These are phyloP conservation scores for Carassius auratus DNA, from an alignment of 2,113 vertebrate species.

Conservation along the genomic window DNA sequence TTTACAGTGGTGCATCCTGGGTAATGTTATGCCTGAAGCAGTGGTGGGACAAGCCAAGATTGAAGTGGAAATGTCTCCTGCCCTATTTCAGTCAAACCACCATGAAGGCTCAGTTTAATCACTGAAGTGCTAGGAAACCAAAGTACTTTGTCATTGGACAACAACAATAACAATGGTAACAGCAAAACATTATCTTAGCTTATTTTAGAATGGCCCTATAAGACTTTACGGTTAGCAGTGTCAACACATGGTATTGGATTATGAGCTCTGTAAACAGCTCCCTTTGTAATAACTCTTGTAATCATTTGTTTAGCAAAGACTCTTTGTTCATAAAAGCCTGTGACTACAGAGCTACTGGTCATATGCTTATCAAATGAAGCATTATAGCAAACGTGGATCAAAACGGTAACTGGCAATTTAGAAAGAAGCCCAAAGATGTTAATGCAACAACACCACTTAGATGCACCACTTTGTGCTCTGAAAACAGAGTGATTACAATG, in stretches of 20 bases:
- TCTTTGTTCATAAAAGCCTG: slow-evolving; percentile 23
- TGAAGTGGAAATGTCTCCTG: slow-evolving; percentile 37
- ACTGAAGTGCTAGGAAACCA: slow-evolving; percentile 23
- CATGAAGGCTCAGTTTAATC: slow-evolving; percentile 33
- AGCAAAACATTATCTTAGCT: slow-evolving; percentile 23
- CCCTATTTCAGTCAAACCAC: slow-evolving; percentile 38
- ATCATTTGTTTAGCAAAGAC: slow-evolving; percentile 25
- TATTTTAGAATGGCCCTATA: slow-evolving; percentile 31
- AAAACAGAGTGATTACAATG: neutral
- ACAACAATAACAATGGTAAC: slow-evolving; percentile 32
- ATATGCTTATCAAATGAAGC: neutral
- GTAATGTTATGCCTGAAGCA: slow-evolving; percentile 25
- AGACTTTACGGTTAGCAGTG: slow-evolving; percentile 22
- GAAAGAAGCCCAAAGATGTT: neutral
- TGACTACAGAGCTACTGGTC: neutral
- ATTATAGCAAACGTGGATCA: neutral
- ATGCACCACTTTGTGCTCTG: neutral
- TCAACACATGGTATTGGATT: slow-evolving; percentile 22
- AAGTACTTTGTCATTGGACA: slow-evolving; percentile 20
- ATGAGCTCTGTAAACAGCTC: slow-evolving; percentile 14
- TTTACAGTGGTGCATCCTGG: slow-evolving; percentile 24
- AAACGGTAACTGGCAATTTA: neutral
- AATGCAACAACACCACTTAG: neutral
- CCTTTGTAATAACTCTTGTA: neutral
- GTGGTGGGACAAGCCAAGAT: slow-evolving; percentile 26